Conservation (phyloP, 2,888 invertebrate genomes). For the Scaptomyza flava region DNA sequence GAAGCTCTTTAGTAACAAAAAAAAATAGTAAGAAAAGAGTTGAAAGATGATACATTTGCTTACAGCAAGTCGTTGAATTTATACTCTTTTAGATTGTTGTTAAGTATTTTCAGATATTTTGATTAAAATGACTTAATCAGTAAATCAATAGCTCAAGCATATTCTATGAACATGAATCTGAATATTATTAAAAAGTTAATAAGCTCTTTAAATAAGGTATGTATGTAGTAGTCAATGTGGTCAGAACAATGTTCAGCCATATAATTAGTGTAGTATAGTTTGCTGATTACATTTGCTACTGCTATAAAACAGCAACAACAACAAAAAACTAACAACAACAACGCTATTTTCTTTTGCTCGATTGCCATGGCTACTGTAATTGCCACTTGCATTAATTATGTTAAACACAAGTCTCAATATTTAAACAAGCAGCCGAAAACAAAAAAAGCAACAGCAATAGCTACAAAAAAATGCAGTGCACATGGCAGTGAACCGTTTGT, state of each 20-base stretch:
- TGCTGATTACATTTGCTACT: constrained; percentile 59
- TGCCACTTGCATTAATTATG: constrained; percentile 76
- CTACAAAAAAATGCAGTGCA: constrained; percentile 47
- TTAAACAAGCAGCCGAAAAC: constrained; percentile 60
- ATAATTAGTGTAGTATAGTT: constrained; percentile 60
- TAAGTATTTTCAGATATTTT: too few relatives aligned
- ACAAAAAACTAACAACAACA: constrained; percentile 11
- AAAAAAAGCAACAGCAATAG: constrained; percentile 35
- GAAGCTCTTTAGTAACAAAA: constrained; percentile 27
- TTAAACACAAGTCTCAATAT: constrained; percentile 77
- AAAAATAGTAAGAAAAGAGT: constrained; percentile 19
- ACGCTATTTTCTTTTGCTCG: constrained; percentile 26
- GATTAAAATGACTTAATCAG: too few relatives aligned
- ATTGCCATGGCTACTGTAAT: constrained; percentile 61
- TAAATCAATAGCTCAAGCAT: too few relatives aligned
- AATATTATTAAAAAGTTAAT: neutral
- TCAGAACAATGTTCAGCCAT: constrained; percentile 38
- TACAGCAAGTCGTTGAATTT: neutral
- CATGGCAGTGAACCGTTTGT: constrained; percentile 76
- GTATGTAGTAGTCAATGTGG: neutral
- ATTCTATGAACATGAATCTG: neutral
- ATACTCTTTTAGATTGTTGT: constrained; percentile 20
- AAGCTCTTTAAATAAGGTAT: constrained; percentile 5
- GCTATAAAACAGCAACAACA: constrained; percentile 9
- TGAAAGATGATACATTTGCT: constrained; percentile 10